phyloP scores from a whole-genome alignment of 2,113 vertebrate species.

The Phrynocephalus versicolor region DNA sequence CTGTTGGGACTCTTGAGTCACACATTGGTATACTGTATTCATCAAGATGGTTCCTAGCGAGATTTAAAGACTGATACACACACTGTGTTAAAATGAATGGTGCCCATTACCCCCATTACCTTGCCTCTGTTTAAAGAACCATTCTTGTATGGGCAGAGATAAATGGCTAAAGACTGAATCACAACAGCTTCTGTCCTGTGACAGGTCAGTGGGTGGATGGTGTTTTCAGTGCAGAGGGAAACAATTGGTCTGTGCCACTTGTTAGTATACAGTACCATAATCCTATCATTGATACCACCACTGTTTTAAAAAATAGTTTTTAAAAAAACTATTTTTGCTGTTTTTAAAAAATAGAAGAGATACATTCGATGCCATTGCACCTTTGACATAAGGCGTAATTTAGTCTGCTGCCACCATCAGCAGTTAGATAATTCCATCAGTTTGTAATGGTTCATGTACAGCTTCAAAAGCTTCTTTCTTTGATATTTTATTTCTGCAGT shows the following conservation, averaged over 20 bases:
- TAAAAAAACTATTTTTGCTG: too few species aligned
- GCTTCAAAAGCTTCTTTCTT: neutral
- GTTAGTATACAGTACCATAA: neutral
- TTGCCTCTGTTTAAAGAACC: too few species aligned
- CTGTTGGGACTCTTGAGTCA: neutral
- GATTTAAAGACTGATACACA: neutral
- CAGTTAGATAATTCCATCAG: neutral
- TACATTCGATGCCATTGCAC: neutral
- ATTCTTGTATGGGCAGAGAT: too few species aligned
- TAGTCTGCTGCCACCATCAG: neutral
- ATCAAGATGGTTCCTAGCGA: too few species aligned
- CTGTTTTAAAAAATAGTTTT: neutral
- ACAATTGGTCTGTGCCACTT: too few species aligned
- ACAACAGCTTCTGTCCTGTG: too few species aligned
- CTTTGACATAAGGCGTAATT: neutral
- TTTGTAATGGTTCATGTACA: neutral
- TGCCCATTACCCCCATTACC: neutral
- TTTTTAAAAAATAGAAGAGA: neutral
- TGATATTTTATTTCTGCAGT: too few species aligned
- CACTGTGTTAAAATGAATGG: neutral
- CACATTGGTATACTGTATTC: neutral
- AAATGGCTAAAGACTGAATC: too few species aligned
- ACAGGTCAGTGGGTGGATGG: too few species aligned
- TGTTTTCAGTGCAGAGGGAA: too few species aligned
- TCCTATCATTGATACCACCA: neutral